These are phyloP conservation scores for Drosophila kohkoa DNA, from an alignment of 1,140 invertebrate genomes.

Conservation along the genomic window DNA sequence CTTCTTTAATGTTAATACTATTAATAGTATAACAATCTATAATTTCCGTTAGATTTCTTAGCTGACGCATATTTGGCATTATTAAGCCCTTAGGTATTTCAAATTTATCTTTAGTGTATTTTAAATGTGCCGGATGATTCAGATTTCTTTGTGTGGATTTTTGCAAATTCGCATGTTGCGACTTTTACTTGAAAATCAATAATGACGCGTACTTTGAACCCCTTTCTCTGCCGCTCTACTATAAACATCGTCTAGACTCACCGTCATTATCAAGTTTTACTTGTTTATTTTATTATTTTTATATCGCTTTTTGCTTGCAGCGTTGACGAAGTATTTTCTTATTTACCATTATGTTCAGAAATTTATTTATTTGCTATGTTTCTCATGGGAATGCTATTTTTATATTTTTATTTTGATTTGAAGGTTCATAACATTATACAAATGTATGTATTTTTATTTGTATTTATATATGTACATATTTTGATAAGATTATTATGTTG, in stretches of 20 bases:
- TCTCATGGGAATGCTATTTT: too few species aligned
- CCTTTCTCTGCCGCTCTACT: background rate
- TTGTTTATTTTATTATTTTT: too few species aligned
- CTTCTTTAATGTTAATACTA: background rate
- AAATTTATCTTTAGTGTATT: background rate
- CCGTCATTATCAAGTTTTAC: background rate
- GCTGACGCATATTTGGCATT: background rate
- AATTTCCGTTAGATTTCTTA: background rate
- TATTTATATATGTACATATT: too few species aligned
- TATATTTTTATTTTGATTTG: too few species aligned
- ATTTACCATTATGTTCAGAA: too few species aligned
- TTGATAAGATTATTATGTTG: too few species aligned
- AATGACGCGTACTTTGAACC: background rate
- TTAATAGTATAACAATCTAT: too few species aligned
- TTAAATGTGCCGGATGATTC: constrained; percentile 4
- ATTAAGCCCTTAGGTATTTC: background rate
- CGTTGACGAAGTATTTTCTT: too few species aligned
- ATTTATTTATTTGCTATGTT: too few species aligned
- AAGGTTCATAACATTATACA: too few species aligned
- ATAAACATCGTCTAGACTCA: constrained; percentile 1
- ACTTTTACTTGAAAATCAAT: constrained; percentile 6
- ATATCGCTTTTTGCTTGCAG: too few species aligned
- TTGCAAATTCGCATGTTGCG: background rate
- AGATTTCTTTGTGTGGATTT: background rate
- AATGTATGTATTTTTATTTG: too few species aligned